Base-by-base conservation (phyloP, 2,888 invertebrate species). In the Adela reaumurella region DNA sequence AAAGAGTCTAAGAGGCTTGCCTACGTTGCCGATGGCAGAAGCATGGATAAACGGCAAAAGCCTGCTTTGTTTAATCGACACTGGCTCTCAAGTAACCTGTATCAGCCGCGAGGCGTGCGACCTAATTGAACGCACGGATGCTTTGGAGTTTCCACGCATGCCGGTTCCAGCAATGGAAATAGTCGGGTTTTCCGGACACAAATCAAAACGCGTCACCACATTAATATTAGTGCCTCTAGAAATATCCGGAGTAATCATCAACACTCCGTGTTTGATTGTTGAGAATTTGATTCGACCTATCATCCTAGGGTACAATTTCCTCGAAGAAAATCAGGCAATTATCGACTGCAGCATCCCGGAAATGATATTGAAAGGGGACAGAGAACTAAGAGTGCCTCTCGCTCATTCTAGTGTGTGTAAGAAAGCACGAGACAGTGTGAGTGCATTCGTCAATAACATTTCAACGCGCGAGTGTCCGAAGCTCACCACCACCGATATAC, bases 41-140 rank as follows among this genome's bases (percentile, higher is more conserved):
- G 29, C 16, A 14, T 6, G 16, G 1, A 28, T 44, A 4, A 28
- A 16, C 10, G 44, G 14, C 11, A 8, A 4, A n/a, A 18, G 3
- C 1, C 8, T 48, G 4, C 17, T 8, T 10, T 44, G 44, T 29
- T 29, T 48, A 19, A 14, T 48, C 1, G 48, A 48, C 20, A 48
- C 48, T 14, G 48, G 48, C 17, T 17, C 17, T 19, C 20, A 48
- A 14, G 44, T 48, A 6, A 48, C 48, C 6, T 20, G 17, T 17
- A 24, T 44, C 10, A 17, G 28, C 14, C 19, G 19, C 8, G 17
- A 43, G 17, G 24, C 35, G 17, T 14, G 8, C 35, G 35, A 35
- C 3, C 35, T 8, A 14, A 8, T 35, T 14, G 35, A 35, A 14
- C 4, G n/a, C 14, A 14, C 6, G 3, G 14, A 35, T 14, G 14